Evolutionary conservation across 2,113 vertebrate species (phyloP), one percentile per base, ranked within the genome.

Genomic region (Nesoenas mayeri): DNA sequence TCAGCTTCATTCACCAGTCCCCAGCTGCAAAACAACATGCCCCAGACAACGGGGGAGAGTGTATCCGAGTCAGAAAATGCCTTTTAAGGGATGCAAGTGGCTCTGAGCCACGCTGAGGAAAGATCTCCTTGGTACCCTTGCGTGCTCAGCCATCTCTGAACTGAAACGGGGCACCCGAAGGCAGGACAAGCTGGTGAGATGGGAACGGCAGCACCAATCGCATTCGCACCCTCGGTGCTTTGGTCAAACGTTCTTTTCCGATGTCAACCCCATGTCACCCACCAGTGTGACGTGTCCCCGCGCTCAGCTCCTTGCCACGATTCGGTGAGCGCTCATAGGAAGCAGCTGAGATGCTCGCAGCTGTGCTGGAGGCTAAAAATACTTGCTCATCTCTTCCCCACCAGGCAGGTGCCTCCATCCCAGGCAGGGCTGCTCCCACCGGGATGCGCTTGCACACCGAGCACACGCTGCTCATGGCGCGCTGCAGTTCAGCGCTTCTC

Each of bases 1-100:
- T 96, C 93, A 15, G 90, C 90, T 88, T 90, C 93, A 96, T 97
- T 96, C 95, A 91, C 61, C 53, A 78, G 72, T 70, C 92, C 93
- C 90, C 93, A 95, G 85, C 92, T 96, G 93, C 93, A 95, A 92
- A 97, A 78, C 81, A 93, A 81, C 73, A 34, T 70, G 72, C 48
- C 82, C 83, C 82, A 84, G 77, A 95, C 92, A 88, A 88, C 40
- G 85, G 79, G 47, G 72, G 48, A 83, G 70, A 80, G 86, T 34
- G 72, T 56, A 44, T 79, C 56, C 60, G 85, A 93, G 85, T 72
- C 83, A 86, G 82, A 79, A 92, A 62, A 71, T 79, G 85, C 88
- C 79, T 79, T 92, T 94, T 81, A 84, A 86, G 83, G 88, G 85
- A 61, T 42, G n/a, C 26, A 50, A 90, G 90, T 86, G 92, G 82